phyloP scores from a whole-genome alignment of 2,797 vertebrate species.

The Phataginus tetradactyla region DNA sequence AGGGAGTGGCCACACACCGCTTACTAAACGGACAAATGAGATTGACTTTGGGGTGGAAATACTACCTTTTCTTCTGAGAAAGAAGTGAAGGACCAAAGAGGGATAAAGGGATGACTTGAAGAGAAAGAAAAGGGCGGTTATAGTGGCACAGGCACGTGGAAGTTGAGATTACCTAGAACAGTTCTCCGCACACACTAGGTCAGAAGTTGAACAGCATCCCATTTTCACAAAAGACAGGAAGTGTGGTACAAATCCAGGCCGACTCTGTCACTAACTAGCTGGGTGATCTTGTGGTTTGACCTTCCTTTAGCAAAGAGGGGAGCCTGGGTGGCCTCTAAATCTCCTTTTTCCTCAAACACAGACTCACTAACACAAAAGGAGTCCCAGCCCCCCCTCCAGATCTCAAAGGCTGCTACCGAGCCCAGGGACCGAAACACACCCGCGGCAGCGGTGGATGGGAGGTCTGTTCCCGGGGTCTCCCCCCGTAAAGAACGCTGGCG shows the following conservation, averaged over 20 bases:
- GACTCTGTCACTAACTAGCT: neutral
- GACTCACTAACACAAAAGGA: neutral
- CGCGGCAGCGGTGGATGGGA: neutral
- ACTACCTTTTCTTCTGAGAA: neutral
- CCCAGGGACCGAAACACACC: neutral
- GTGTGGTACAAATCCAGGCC: neutral
- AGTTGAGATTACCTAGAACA: neutral
- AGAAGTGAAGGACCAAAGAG: neutral
- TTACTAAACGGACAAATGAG: neutral
- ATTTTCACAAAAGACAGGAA: neutral
- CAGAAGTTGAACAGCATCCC: neutral
- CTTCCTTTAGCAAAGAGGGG: neutral
- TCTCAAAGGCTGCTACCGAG: neutral
- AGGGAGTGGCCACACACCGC: neutral
- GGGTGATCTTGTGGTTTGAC: neutral
- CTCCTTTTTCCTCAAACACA: neutral
- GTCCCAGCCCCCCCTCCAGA: neutral
- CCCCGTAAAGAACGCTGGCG: neutral
- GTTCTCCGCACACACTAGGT: neutral
- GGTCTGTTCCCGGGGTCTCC: neutral
- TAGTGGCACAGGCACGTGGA: rapidly evolving
- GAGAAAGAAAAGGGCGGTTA: neutral
- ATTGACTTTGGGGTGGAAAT: neutral
- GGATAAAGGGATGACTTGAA: neutral
- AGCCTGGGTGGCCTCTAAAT: neutral